Base-by-base conservation (phyloP, 1,140 invertebrate genomes). In the Drosophila malerkotliana region DNA sequence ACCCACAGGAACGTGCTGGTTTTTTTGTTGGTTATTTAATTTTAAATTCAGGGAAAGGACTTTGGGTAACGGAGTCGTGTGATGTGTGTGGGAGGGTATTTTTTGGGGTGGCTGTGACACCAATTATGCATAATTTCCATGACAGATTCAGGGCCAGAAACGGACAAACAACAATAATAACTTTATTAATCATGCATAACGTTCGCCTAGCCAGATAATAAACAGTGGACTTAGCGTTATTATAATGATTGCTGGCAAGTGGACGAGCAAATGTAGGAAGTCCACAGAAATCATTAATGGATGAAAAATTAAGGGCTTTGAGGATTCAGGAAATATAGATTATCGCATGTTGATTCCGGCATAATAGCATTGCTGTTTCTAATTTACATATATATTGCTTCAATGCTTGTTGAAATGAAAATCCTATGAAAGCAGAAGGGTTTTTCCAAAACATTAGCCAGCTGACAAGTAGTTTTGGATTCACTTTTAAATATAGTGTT, bases 51-150 rank as follows among this genome's bases (percentile, higher is more conserved):
- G 56, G 47, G 45, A 26, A 15, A 30, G 6, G n/a, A 45, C 44
- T 18, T 28, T 15, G 45, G 67, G 45, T 4, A 21, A 24, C 18
- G 28, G 24, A 48, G 14, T 28, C n/a, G 6, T 15, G 44, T 1
- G 39, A 32, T 32, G 34, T 37, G 10, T 37, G 10, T 37, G 34
- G 34, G 10, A 32, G 9, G 7, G 8, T 37, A 4, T 37, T 12
- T 32, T 34, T 34, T n/a, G 34, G 41, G 56, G 44, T 60, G 68
- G 60, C 67, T 69, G 72, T 77, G 80, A 66, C 80, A 84, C 54
- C 81, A 79, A 84, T 79, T 84, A 79, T 85, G 80, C 81, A 84
- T 84, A 84, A 84, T 84, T 84, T 79, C 69, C 49, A 47, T 77
- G 72, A 54, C 80, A 69, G 53, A 49, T 59, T 9, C 69, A 41